phyloP scores from a whole-genome alignment of 1,140 invertebrate species.

The Panagrolaimus sp. region DNA sequence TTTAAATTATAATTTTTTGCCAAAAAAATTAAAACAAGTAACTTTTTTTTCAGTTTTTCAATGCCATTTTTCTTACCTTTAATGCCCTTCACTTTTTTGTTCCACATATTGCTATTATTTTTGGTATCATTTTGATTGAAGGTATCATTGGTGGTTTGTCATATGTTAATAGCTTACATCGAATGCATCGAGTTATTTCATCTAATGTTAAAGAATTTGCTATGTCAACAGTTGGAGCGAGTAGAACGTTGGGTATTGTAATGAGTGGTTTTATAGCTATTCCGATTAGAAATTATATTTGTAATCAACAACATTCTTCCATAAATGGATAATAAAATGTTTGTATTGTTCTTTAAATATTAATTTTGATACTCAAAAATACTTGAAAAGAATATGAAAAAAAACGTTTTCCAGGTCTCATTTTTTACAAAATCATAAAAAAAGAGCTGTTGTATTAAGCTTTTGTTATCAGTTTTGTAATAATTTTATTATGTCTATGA shows the following conservation, averaged over 20 bases:
- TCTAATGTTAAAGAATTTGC: neutral
- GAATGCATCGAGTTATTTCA: conserved; percentile 70
- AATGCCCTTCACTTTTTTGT: conserved; percentile 49
- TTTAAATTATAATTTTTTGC: no score
- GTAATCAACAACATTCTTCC: neutral
- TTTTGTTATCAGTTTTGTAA: no score
- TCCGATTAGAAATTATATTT: neutral
- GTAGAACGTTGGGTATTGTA: neutral
- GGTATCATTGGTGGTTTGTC: conserved; percentile 68
- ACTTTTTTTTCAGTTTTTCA: conserved; percentile 19
- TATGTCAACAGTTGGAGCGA: neutral
- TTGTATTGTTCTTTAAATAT: no score
- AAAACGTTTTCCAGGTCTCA: no score
- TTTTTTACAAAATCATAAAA: no score
- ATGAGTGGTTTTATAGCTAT: conserved; percentile 1
- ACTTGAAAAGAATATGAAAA: no score
- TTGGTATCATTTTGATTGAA: conserved; percentile 49
- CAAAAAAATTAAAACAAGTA: neutral
- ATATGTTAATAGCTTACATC: conserved; percentile 80
- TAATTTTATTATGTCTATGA: no score
- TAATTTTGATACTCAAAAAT: no score
- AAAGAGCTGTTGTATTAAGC: no score
- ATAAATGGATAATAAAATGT: no score
- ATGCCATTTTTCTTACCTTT: conserved; percentile 43
- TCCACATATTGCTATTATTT: conserved; percentile 50